Evolutionary conservation across 2,888 invertebrate genomes (phyloP).

Genomic region (Dusona sp.): DNA sequence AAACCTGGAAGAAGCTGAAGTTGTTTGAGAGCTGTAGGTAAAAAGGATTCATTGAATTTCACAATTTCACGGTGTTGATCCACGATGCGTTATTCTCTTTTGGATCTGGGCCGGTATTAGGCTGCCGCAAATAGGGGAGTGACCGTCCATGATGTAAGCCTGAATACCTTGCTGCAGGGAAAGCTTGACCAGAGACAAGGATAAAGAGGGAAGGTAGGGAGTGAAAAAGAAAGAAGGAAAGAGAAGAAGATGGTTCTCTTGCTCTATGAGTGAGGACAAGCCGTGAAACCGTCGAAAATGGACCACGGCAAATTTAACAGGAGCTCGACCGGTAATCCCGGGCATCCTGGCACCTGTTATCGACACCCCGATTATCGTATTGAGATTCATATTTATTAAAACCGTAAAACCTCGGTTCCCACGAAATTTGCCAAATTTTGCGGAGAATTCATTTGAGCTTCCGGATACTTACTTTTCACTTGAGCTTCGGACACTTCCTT

Average conservation of each 20-base stretch:
- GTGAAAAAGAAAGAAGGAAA: slow-evolving; percentile 1
- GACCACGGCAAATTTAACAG: slow-evolving; percentile 74
- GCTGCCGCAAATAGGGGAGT: slow-evolving; percentile 47
- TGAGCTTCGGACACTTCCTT: neutral
- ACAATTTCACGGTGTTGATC: slow-evolving; percentile 67
- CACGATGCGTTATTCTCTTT: slow-evolving; percentile 46
- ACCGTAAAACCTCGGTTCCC: slow-evolving; percentile 53
- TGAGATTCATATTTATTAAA: neutral
- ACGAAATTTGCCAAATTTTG: slow-evolving; percentile 47
- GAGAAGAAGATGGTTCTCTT: neutral
- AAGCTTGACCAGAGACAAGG: slow-evolving; percentile 49
- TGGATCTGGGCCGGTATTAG: neutral
- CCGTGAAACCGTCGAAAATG: slow-evolving; percentile 76
- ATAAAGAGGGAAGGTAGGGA: neutral
- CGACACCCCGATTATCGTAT: slow-evolving; percentile 55
- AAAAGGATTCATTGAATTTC: slow-evolving; percentile 60
- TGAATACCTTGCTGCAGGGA: slow-evolving; percentile 31
- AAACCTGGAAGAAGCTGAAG: slow-evolving; percentile 43
- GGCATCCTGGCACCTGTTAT: slow-evolving; percentile 81
- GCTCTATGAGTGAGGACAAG: slow-evolving; percentile 45
- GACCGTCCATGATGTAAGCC: slow-evolving; percentile 61
- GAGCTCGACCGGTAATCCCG: slow-evolving; percentile 73
- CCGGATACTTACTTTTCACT: neutral
- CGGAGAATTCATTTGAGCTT: slow-evolving; percentile 17
- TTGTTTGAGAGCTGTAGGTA: slow-evolving; percentile 9